Evolutionary conservation across 2,113 vertebrate genomes (phyloP).

Genomic region (Chaenogobius annularis): DNA sequence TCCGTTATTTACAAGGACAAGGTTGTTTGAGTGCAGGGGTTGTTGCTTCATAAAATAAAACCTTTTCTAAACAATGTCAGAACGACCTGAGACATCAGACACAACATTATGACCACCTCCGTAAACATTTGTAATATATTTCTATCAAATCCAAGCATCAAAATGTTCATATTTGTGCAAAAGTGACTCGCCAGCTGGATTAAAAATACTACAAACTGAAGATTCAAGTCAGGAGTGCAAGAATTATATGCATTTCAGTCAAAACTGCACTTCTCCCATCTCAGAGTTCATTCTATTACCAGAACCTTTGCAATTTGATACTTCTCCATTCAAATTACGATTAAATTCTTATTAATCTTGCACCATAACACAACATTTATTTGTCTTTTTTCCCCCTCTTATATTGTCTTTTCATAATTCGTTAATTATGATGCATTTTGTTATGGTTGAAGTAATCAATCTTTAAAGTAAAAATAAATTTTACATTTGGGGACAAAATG

Average conservation of each 20-base stretch:
- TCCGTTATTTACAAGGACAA: neutral
- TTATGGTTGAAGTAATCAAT: too few relatives aligned
- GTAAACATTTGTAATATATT: neutral
- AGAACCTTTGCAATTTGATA: neutral
- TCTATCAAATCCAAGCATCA: neutral
- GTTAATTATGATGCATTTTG: too few relatives aligned
- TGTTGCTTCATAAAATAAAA: neutral
- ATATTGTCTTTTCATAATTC: too few relatives aligned
- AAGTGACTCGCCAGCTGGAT: neutral
- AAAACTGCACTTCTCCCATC: too few relatives aligned
- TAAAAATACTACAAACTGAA: neutral
- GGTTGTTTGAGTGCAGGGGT: conserved; percentile 8
- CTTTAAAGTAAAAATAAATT: too few relatives aligned
- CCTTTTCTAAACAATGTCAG: neutral
- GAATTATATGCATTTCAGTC: neutral
- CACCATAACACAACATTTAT: too few relatives aligned
- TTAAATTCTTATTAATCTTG: neutral
- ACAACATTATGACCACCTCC: neutral
- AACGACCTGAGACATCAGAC: neutral
- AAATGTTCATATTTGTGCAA: neutral
- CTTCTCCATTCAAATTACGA: neutral
- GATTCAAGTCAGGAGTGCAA: neutral
- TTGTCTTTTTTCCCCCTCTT: too few relatives aligned
- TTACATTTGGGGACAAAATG: too few relatives aligned
- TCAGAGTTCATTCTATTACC: too few relatives aligned